phyloP scores from a whole-genome alignment of 2,888 invertebrate species.

The Agonopterix subpropinquella region DNA sequence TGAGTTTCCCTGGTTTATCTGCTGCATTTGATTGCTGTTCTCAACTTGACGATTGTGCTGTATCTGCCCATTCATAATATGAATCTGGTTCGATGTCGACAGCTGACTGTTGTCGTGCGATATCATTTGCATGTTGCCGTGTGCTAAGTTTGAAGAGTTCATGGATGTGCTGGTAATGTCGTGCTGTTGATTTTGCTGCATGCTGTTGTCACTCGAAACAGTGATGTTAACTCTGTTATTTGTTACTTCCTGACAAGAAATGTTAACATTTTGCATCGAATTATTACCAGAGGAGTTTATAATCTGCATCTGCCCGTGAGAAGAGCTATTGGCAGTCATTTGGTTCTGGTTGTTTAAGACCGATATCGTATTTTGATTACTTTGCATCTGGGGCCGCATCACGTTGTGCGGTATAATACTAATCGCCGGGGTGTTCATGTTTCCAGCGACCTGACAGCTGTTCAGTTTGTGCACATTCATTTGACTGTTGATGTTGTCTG shows the following conservation, averaged over 20 bases:
- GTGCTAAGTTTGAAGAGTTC: slow-evolving; percentile 48
- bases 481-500: slow-evolving; percentile 45
- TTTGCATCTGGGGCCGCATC: slow-evolving; percentile 55
- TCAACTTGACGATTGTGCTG: slow-evolving; percentile 60
- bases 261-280: slow-evolving; percentile 56
- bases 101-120: slow-evolving; percentile 53
- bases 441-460: slow-evolving; percentile 61
- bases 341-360: slow-evolving; percentile 56
- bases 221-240: slow-evolving; percentile 53
- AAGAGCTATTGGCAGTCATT: slow-evolving; percentile 51
- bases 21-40: slow-evolving; percentile 51
- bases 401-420: slow-evolving; percentile 63
- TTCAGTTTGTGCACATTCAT: slow-evolving; percentile 61
- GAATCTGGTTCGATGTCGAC: slow-evolving; percentile 58
- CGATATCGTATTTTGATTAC: slow-evolving; percentile 52
- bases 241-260: slow-evolving; percentile 58
- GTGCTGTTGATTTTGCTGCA: slow-evolving; percentile 53
- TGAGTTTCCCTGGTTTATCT: slow-evolving; percentile 41
- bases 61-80: slow-evolving; percentile 69
- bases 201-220: slow-evolving; percentile 41
- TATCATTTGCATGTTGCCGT: slow-evolving; percentile 60
- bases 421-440: slow-evolving; percentile 50
- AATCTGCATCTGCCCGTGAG: slow-evolving; percentile 58
- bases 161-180: slow-evolving; percentile 43
- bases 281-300: slow-evolving; percentile 60